Conservation (phyloP, 64 coral and sea anemone genomes). For the Pocillopora verrucosa region DNA sequence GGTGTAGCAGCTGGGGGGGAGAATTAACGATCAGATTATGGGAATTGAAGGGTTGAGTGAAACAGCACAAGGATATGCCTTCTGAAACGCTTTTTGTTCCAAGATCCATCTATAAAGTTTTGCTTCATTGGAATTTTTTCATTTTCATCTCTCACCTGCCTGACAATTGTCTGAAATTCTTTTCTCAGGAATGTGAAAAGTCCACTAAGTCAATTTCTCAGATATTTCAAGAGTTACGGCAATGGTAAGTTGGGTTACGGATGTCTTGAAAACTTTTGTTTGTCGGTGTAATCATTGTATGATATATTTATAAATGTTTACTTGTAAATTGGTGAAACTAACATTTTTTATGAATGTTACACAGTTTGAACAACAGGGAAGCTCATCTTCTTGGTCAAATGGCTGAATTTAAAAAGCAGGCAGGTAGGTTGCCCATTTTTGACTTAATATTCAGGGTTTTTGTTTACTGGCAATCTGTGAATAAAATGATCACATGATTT, state of each 20-base stretch:
- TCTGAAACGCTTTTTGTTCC: too few relatives aligned
- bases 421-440: slow-evolving; percentile 12
- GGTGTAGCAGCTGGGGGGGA: too few relatives aligned
- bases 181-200: slow-evolving; percentile 78
- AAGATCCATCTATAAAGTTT: too few relatives aligned
- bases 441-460: not conserved
- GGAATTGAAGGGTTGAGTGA: too few relatives aligned
- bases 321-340: not conserved
- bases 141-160: not conserved
- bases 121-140: not conserved
- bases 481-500: too few relatives aligned
- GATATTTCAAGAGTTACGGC: slow-evolving; percentile 72
- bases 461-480: too few relatives aligned
- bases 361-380: slow-evolving; percentile 48
- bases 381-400: slow-evolving; percentile 28
- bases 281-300: too few relatives aligned
- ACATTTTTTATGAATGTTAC: not conserved
- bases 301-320: too few relatives aligned
- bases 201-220: slow-evolving; percentile 72
- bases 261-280: not conserved
- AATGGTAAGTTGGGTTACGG: slow-evolving; percentile 47
- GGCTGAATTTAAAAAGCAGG: slow-evolving; percentile 55
- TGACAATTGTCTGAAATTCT: not conserved
- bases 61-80: too few relatives aligned
- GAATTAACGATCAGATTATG: too few relatives aligned